Conservation (phyloP, 2,797 vertebrate genomes). For the Myotis vivesi region DNA sequence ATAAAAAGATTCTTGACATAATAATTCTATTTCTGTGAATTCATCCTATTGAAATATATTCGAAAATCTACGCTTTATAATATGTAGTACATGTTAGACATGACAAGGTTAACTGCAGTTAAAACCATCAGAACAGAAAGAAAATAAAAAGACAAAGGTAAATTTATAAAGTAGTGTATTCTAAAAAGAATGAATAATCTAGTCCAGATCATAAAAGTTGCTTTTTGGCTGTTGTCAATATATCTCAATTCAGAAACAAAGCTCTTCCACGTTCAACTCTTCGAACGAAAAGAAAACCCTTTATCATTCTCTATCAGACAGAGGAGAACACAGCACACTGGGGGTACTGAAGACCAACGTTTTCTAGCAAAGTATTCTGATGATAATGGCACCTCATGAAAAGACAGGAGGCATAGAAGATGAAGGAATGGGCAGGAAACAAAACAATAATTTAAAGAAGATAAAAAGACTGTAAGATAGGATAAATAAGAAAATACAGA, state of each 20-base stretch:
- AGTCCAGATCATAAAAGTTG: neutral
- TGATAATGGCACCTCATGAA: neutral
- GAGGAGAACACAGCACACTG: neutral
- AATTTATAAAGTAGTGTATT: neutral
- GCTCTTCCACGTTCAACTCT: neutral
- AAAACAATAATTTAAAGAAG: neutral
- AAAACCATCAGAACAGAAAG: neutral
- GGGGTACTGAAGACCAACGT: neutral
- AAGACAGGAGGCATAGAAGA: neutral
- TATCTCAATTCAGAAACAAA: neutral
- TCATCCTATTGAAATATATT: neutral
- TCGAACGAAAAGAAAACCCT: neutral
- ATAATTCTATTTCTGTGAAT: neutral
- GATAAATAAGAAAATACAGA: neutral
- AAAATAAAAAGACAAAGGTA: neutral
- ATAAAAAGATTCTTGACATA: neutral
- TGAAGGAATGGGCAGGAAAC: neutral
- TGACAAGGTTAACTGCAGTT: neutral
- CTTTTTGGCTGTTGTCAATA: neutral
- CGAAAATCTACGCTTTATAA: neutral
- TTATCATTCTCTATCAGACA: neutral
- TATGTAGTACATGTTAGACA: neutral
- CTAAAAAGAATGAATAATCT: neutral
- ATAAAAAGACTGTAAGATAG: neutral
- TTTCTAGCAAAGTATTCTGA: neutral